A percentile compares a stretch with the other conserved stretches of the same genome.
phyloP scores from a whole-genome alignment of 2,113 vertebrate genomes.

The Cyprinus carpio region DNA sequence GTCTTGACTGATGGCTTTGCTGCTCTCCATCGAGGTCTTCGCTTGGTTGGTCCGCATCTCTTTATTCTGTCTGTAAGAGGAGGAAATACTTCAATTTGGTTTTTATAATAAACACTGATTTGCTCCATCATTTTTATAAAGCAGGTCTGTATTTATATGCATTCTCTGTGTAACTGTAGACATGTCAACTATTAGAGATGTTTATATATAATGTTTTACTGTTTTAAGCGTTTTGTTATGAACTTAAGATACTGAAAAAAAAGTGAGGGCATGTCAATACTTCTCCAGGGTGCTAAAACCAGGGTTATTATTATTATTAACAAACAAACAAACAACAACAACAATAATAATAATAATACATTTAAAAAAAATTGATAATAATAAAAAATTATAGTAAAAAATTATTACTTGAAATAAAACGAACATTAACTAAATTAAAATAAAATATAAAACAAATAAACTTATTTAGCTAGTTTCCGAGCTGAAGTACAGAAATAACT shows the following conservation, averaged over 20 bases:
- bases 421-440: no score
- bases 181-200: background rate
- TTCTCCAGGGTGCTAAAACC: no score
- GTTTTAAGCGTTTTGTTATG: background rate
- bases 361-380: no score
- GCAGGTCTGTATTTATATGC: background rate
- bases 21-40: slow-evolving; percentile 98
- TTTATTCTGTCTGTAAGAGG: slow-evolving; percentile 87
- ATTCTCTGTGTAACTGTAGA: background rate
- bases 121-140: background rate
- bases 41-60: slow-evolving; percentile 97
- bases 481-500: no score
- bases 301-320: no score
- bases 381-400: no score
- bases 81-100: slow-evolving; percentile 8
- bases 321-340: no score
- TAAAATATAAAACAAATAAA: no score
- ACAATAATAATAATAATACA: no score
- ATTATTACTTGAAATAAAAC: no score
- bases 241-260: background rate
- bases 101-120: background rate
- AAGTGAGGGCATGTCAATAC: no score
- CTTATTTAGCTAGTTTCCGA: no score
- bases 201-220: background rate
- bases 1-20: slow-evolving; percentile 98